These are phyloP conservation scores for Dendroctonus ponderosae DNA, from an alignment of 1,140 invertebrate species.

Conservation along the genomic window DNA sequence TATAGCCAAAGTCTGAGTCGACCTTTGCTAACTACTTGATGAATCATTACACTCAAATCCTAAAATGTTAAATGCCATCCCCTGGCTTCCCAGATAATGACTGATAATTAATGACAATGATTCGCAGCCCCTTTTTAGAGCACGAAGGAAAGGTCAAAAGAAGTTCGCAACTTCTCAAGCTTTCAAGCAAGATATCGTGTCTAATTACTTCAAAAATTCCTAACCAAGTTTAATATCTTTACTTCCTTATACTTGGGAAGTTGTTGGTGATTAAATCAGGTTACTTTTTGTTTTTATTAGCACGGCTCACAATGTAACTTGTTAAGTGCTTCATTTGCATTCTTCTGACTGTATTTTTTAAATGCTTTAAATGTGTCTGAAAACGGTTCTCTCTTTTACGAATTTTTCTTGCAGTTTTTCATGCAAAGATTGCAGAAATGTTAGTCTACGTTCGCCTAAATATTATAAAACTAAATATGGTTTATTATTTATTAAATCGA, in stretches of 20 bases:
- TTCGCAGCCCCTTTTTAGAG: neutral
- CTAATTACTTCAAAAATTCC: conserved; percentile 27
- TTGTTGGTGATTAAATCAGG: conserved; percentile 1
- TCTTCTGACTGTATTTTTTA: conserved; percentile 3
- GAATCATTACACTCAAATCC: too few relatives aligned
- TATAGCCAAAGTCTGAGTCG: too few relatives aligned
- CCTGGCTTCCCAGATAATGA: conserved; percentile 2
- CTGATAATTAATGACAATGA: conserved; percentile 16
- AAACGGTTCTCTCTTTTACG: neutral
- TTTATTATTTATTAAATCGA: too few relatives aligned
- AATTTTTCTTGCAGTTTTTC: neutral
- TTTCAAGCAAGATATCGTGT: conserved; percentile 22
- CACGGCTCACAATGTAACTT: conserved; percentile 6
- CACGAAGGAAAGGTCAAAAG: neutral
- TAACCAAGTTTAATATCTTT: conserved; percentile 23
- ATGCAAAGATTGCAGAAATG: neutral
- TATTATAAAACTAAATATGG: too few relatives aligned
- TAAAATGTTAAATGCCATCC: neutral
- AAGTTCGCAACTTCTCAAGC: conserved; percentile 14
- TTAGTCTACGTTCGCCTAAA: too few relatives aligned
- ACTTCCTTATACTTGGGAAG: conserved; percentile 1
- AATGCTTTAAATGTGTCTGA: conserved; percentile 14
- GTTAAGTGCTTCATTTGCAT: conserved; percentile 22
- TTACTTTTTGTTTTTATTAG: conserved; percentile 12
- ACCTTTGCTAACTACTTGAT: too few relatives aligned